Evolutionary conservation across 2,888 invertebrate species (phyloP).

Genomic region (Tryphoninae sp.): DNA sequence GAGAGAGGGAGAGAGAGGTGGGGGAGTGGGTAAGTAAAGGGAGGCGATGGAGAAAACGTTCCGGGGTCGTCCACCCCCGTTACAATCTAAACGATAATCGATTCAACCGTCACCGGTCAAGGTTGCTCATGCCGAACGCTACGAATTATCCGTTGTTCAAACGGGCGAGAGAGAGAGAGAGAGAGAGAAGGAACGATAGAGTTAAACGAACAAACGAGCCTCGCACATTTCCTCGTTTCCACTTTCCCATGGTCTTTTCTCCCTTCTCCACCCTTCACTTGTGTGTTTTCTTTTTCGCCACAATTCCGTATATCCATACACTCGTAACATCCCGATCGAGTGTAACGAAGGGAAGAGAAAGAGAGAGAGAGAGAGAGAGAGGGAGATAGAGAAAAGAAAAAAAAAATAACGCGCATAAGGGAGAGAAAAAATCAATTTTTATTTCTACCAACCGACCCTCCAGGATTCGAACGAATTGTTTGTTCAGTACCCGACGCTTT

Average conservation of each 20-base stretch:
- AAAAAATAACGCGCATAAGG: not conserved
- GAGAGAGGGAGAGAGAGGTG: not conserved
- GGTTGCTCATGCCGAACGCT: constrained; percentile 65
- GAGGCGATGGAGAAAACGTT: not conserved
- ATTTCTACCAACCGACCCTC: constrained; percentile 41
- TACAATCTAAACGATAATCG: constrained; percentile 66
- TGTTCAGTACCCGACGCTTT: constrained; percentile 43
- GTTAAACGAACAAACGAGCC: constrained; percentile 56
- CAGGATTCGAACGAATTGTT: constrained; percentile 41
- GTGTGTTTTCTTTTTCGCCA: constrained; percentile 36
- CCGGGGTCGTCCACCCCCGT: constrained; percentile 63
- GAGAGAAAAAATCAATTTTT: constrained; percentile 48
- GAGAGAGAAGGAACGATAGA: constrained; percentile 46
- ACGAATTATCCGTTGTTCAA: constrained; percentile 54
- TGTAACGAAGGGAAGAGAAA: constrained; percentile 11
- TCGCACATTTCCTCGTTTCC: constrained; percentile 51
- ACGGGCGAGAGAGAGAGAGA: constrained; percentile 60
- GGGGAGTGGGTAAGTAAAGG: not conserved
- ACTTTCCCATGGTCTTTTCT: constrained; percentile 50
- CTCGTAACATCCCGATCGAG: constrained; percentile 8
- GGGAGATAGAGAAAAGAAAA: constrained; percentile 7
- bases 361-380: constrained; percentile 14
- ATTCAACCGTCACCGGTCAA: constrained; percentile 67
- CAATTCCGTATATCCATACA: constrained; percentile 39
- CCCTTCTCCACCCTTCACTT: constrained; percentile 21